Evolutionary conservation across 1,140 invertebrate species (phyloP), one percentile per base, ranked within the genome.

Genomic region (Caenorhabditis briggsae): DNA sequence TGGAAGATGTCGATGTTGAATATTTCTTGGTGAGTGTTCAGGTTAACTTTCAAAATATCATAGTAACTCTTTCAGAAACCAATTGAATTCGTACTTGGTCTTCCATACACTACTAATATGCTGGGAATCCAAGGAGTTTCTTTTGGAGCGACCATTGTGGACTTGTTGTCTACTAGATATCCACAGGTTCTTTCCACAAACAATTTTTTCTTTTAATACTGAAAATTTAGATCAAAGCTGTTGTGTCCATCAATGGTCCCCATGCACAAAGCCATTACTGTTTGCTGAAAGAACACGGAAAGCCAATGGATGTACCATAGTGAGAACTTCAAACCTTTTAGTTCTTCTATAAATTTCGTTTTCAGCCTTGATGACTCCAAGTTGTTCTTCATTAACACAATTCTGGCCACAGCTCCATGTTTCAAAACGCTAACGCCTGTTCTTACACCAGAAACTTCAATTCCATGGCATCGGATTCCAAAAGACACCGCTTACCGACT

Each of bases 311-410:
- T 16, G 74, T 61, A 33, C 64, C 85, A 46, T 20, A 23, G 84
- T 85, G 23, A 53, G 33, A 16, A 23, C 50, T n/a, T 9, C 8
- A 18, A n/a, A 5, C 9, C 2, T 23, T 74, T 20, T 5, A 6
- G 14, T 18, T 25, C 16, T 11, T 25, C 20, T 48, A 70, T 9
- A 43, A 56, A 65, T 43, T 70, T 2, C 8, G n/a, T n/a, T 56
- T 82, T 2, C 65, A 85, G 84, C 41, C 33, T 65, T 14, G 84
- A 93, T 92, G 98, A 96, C 86, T 96, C 93, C 91, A 96, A 89
- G 33, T 92, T 89, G 86, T 93, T 87, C 65, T 93, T 93, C 83
- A 61, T 86, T 11, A 86, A 86, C 55, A 53, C 46, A 48, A 82
- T 86, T 41, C 43, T 86, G 8, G 55, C 41, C 5, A 82, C 84